phyloP scores from a whole-genome alignment of 1,140 invertebrate genomes.

The Lasioglossum baleicum region DNA sequence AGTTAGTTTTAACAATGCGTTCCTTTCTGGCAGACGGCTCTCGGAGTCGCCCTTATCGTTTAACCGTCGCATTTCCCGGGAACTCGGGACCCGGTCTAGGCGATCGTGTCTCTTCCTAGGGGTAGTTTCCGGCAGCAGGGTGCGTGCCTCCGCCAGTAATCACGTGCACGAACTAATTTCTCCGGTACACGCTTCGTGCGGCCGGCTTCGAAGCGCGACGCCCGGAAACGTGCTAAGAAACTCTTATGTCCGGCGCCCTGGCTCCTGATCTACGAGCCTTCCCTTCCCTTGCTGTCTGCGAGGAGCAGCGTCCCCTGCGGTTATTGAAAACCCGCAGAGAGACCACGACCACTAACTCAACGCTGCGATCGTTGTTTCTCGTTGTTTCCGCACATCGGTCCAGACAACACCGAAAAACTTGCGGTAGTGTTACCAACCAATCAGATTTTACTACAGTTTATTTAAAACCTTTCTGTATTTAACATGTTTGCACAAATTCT shows the following conservation, averaged over 20 bases:
- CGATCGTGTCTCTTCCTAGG: conserved; percentile 21
- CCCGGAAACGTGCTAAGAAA: conserved; percentile 59
- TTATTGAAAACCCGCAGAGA: conserved; percentile 11
- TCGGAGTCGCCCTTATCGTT: conserved; percentile 24
- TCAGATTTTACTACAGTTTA: too few relatives aligned
- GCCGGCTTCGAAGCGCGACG: conserved; percentile 33
- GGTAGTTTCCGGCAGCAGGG: conserved; percentile 46
- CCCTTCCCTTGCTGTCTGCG: too few relatives aligned
- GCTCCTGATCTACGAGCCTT: not conserved
- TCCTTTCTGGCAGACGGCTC: not conserved
- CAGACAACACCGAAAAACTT: not conserved
- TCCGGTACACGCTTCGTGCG: conserved; percentile 58
- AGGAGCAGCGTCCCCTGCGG: not conserved
- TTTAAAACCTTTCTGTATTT: too few relatives aligned
- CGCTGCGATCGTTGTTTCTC: too few relatives aligned
- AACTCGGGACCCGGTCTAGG: not conserved
- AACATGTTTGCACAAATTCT: too few relatives aligned
- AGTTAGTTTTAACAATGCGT: conserved; percentile 2
- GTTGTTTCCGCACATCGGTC: not conserved
- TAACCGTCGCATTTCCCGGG: not conserved
- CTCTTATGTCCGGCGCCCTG: conserved; percentile 35
- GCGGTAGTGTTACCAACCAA: too few relatives aligned
- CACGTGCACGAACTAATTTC: conserved; percentile 72
- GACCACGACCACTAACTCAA: not conserved
- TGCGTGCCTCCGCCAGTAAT: conserved; percentile 68